Conservation (phyloP, 2,888 invertebrate genomes). For the Neoaliturus tenellus region DNA sequence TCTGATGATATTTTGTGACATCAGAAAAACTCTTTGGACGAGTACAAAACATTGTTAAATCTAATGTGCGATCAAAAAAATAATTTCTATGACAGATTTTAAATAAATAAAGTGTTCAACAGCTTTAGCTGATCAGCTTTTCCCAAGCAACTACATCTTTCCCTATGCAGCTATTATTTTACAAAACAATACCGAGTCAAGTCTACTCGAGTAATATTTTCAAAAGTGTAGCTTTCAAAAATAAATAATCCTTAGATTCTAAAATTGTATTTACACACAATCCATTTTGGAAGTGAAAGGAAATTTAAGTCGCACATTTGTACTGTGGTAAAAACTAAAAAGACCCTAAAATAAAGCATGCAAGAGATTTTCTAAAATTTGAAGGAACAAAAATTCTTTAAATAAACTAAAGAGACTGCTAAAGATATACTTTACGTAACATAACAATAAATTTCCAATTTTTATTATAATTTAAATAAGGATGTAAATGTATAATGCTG, state of each 20-base stretch:
- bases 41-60: neutral
- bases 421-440: neutral
- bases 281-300: neutral
- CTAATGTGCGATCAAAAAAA: slow-evolving; percentile 5
- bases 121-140: no score
- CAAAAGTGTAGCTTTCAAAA: slow-evolving; percentile 12
- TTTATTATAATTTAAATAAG: slow-evolving; percentile 1
- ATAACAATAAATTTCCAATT: neutral
- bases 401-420: neutral
- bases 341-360: no score
- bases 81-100: neutral
- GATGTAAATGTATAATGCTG: neutral
- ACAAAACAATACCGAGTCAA: neutral
- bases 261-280: slow-evolving; percentile 3
- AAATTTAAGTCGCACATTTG: slow-evolving; percentile 18
- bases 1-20: neutral
- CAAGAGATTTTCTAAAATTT: no score
- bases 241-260: neutral
- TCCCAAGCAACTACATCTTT: neutral
- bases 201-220: neutral
- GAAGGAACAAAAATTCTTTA: neutral
- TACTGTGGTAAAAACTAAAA: neutral
- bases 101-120: no score
- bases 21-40: neutral
- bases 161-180: neutral